These are phyloP conservation scores for Antheraea assamensis DNA, from an alignment of 2,888 invertebrate species.

Conservation along the genomic window DNA sequence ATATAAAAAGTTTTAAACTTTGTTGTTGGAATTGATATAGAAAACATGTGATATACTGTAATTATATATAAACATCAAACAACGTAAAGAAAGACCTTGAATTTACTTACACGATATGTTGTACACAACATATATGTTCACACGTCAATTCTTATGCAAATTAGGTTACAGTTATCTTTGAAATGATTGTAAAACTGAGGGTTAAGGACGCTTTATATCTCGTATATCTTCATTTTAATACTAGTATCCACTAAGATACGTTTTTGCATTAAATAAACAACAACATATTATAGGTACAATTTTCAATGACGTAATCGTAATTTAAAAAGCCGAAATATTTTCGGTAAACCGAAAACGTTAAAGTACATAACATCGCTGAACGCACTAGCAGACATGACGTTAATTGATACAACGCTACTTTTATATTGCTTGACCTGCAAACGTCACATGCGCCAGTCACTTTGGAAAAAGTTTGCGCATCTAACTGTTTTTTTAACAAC, in stretches of 20 bases:
- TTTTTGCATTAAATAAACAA: background rate
- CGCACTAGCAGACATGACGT: constrained; percentile 3
- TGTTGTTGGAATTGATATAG: background rate
- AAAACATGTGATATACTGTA: background rate
- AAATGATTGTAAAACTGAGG: constrained; percentile 7
- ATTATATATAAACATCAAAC: background rate
- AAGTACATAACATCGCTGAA: background rate
- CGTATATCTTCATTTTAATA: background rate
- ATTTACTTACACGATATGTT: constrained; percentile 2
- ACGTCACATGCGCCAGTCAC: constrained; percentile 6
- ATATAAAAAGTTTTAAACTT: background rate
- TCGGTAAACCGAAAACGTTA: background rate
- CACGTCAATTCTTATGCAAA: constrained; percentile 12
- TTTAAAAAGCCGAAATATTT: background rate
- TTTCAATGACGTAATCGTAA: background rate
- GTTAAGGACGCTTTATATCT: constrained; percentile 3
- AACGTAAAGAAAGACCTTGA: constrained; percentile 8
- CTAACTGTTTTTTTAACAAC: background rate
- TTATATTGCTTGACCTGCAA: background rate
- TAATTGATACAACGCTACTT: constrained; percentile 13
- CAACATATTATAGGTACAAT: background rate
- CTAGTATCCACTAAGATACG: background rate
- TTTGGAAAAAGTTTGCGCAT: background rate
- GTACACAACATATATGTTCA: too few species aligned
- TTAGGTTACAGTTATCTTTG: constrained; percentile 13